Evolutionary conservation across 2,797 vertebrate genomes (phyloP).

Genomic region (Dromococcyx pavoninus): DNA sequence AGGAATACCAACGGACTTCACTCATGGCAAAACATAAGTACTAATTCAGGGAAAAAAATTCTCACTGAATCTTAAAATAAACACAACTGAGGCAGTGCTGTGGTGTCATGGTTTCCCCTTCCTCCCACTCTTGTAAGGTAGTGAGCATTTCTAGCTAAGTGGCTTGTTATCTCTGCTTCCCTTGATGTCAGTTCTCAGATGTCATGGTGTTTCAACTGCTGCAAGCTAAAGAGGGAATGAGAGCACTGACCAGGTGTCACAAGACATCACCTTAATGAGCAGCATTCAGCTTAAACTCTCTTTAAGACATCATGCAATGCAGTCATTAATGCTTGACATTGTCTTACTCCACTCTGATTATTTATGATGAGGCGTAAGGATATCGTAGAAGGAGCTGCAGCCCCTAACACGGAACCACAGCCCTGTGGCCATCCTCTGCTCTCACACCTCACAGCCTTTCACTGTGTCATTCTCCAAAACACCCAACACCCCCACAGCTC

Average conservation of each 20-base stretch:
- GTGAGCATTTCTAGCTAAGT: background rate
- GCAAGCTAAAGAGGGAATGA: background rate
- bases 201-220: background rate
- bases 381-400: background rate
- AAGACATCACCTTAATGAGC: background rate
- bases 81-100: background rate
- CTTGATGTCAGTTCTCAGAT: background rate
- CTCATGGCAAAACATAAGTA: background rate
- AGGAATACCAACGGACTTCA: background rate
- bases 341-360: background rate
- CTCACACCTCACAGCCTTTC: background rate
- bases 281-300: background rate
- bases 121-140: background rate
- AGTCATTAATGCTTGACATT: background rate
- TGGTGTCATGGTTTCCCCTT: background rate
- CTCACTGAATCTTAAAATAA: background rate
- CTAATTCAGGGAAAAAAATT: background rate
- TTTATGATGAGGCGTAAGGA: background rate
- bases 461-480: rapidly evolving
- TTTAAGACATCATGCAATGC: background rate
- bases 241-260: background rate
- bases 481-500: background rate
- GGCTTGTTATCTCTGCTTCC: background rate
- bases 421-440: rapidly evolving
- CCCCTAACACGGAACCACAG: background rate